Base-by-base conservation (phyloP, 2,888 invertebrate species). In the Mamestra brassicae region DNA sequence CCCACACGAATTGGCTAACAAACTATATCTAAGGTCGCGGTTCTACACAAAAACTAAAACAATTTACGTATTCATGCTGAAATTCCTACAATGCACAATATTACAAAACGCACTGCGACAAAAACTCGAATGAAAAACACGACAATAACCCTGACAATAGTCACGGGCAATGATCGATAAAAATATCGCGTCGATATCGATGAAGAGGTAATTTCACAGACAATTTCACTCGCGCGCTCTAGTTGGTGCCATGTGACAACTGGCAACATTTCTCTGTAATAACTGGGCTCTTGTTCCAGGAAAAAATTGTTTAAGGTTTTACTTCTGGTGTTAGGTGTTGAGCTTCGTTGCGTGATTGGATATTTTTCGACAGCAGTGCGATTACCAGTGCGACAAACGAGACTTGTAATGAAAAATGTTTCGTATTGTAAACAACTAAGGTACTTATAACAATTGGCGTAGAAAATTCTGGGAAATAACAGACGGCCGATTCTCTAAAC, bases 151-250 rank as follows among this genome's bases (percentile, higher is more conserved):
- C 67, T 78, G 74, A 64, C 85, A 34, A 26, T 78, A 83, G 85
- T 89, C 88, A 89, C 86, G 88, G 84, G 7, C 74, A 66, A 45
- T 78, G 81, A 74, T 89, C 85, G 83, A 85, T 84, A 76, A 84
- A 81, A 86, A 84, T 68, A 62, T 68, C 69, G 66, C 72, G 70
- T 69, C 78, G 80, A 85, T 84, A 88, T 89, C 88, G 81, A 89
- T 89, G 81, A 84, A 88, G 66, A 73, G 74, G 79, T 68, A 79
- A 88, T 89, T 91, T 90, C 88, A 90, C 89, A 87, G 80, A 67
- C 86, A 90, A 91, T 92, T 92, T 90, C 86, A 87, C 81, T 85
- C 76, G 66, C 71, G 69, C 87, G 92, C 90, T 92, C 92, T 81
- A 90, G 66, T 86, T 86, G 64, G 73, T 85, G 5, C 4, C 63